phyloP scores from a whole-genome alignment of 1,140 invertebrate genomes.

The Drosophila rhopaloa region DNA sequence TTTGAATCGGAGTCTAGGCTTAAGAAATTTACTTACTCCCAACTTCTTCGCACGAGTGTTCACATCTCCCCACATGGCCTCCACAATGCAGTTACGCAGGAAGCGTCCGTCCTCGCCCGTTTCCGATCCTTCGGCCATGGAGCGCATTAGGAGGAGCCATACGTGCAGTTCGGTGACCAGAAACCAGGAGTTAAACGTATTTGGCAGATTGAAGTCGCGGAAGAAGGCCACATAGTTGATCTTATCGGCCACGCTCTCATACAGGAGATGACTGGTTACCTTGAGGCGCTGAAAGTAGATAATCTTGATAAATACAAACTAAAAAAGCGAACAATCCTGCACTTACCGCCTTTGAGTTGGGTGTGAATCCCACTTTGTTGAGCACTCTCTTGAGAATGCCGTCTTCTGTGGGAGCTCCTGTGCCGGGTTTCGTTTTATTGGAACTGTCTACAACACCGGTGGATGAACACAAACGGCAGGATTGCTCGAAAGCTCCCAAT shows the following conservation, averaged over 20 bases:
- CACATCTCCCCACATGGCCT: constrained; percentile 93
- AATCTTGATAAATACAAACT: not conserved
- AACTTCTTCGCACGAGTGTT: constrained; percentile 89
- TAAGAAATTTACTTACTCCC: constrained; percentile 86
- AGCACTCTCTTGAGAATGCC: constrained; percentile 77
- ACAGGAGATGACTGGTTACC: constrained; percentile 87
- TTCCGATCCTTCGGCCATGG: constrained; percentile 89
- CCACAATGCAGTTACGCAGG: constrained; percentile 90
- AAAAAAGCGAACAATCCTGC: too few species aligned
- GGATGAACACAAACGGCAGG: constrained; percentile 57
- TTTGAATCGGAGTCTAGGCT: not conserved
- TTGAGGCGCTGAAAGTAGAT: constrained; percentile 86
- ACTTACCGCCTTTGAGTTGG: constrained; percentile 77
- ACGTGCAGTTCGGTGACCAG: constrained; percentile 92
- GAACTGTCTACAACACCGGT: constrained; percentile 51
- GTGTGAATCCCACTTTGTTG: constrained; percentile 78
- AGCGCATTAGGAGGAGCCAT: constrained; percentile 91
- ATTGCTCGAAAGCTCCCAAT: constrained; percentile 16
- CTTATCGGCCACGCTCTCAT: constrained; percentile 88
- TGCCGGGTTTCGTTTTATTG: constrained; percentile 48
- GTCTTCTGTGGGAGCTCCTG: constrained; percentile 32
- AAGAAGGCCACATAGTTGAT: constrained; percentile 87
- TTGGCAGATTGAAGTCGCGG: constrained; percentile 89
- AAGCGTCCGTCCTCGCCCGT: constrained; percentile 87
- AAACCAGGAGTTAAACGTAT: constrained; percentile 94